Evolutionary conservation across 2,888 invertebrate genomes (phyloP), one percentile per base, ranked within the genome.

Genomic region (Ophioninae sp.): DNA sequence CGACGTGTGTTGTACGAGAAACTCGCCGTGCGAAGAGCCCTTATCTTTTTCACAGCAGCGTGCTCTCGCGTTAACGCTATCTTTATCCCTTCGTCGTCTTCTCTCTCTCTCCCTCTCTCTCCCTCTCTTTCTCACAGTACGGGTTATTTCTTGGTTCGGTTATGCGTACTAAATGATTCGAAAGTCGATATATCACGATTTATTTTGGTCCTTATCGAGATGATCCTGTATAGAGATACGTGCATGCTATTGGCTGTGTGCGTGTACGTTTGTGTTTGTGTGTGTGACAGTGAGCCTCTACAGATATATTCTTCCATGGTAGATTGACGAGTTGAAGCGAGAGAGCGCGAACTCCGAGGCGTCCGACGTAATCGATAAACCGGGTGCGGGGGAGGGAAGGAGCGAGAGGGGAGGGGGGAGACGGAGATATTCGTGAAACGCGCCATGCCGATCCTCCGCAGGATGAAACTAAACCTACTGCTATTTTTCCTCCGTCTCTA

Each of bases 311-410:
- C 57, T 10, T 69, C 37, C 23, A 78, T 81, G 6, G 78, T 72
- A 75, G 70, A 84, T 84, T 75, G 69, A 65, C 59, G 70, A 65
- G 78, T 62, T 30, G n/a, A 79, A 67, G 84, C 61, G 81, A 68
- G 82, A 69, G 74, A 69, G 77, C 56, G 65, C 23, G 75, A 69
- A 68, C 73, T 67, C 50, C 83, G 82, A 80, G 80, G 86, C 72
- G 82, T 75, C 69, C 79, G 72, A 81, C 85, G 72, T 82, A 79
- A 83, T 81, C 85, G 85, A 76, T 81, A 82, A 81, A 72, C 67
- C 82, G 82, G 67, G 74, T 76, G 82, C 79, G 81, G 76, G 76
- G 72, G 61, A 44, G 56, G 68, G 57, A 68, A 67, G 57, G 62
- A 80, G 68, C 50, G 70, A 20, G 69, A 65, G 77, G 69, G n/a